A percentile compares a stretch with the other conserved stretches of the same genome.
These are phyloP conservation scores for Melanotaenia boesemani DNA, from an alignment of 2,797 vertebrate species.

Conservation along the genomic window DNA sequence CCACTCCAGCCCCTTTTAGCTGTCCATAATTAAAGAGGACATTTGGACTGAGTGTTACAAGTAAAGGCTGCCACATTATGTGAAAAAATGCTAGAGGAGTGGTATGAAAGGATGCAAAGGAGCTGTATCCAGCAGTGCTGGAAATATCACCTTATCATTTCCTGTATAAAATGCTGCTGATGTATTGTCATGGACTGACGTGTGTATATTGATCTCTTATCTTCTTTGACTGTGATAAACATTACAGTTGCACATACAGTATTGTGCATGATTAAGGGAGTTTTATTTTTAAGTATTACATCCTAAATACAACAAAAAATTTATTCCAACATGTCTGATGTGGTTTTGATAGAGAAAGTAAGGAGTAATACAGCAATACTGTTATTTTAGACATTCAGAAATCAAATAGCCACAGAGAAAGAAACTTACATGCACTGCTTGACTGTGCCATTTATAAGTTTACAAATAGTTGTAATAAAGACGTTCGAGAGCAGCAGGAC, in stretches of 20 bases:
- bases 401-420: too few species aligned
- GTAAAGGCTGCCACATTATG: conserved; percentile 68
- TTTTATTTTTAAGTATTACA: background rate
- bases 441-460: too few species aligned
- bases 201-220: background rate
- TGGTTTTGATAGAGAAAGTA: background rate
- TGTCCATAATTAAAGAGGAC: conserved; percentile 76
- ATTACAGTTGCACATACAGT: background rate
- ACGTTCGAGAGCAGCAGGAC: background rate
- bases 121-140: conserved; percentile 33
- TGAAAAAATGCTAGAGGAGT: conserved; percentile 36
- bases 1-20: conserved; percentile 51
- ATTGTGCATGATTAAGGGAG: background rate
- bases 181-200: conserved; percentile 11
- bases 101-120: conserved; percentile 29
- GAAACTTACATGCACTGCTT: too few species aligned
- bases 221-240: background rate
- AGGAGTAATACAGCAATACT: background rate
- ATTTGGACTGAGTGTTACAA: conserved; percentile 65
- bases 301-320: background rate
- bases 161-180: conserved; percentile 4
- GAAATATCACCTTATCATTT: conserved; percentile 31
- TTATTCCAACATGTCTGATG: too few species aligned
- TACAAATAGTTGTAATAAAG: too few species aligned
- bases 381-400: too few species aligned